A percentile compares a stretch with the other conserved stretches of the same genome.
phyloP scores from a whole-genome alignment of 2,797 vertebrate genomes.

The Merluccius polli region DNA sequence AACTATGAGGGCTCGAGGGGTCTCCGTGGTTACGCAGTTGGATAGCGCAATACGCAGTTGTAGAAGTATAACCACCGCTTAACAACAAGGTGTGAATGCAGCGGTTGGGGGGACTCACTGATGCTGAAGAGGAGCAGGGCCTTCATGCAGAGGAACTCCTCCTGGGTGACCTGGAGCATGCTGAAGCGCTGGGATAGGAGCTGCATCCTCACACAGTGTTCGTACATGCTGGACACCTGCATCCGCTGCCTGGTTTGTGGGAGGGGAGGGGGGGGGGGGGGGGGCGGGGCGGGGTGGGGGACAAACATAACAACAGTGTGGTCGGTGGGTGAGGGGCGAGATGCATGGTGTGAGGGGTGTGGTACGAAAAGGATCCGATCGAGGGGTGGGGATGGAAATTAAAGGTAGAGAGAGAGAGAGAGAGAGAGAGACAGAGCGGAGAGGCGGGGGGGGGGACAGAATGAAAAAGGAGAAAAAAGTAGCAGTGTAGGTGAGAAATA shows the following conservation, averaged over 20 bases:
- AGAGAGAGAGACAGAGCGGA: background rate
- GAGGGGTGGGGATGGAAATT: slow-evolving; percentile 43
- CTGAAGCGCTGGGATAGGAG: slow-evolving; percentile 88
- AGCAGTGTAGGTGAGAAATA: slow-evolving; percentile 53
- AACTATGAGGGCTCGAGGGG: too few relatives aligned
- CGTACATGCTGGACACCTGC: slow-evolving; percentile 93
- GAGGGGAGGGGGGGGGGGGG: background rate
- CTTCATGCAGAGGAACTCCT: slow-evolving; percentile 97
- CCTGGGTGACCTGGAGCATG: slow-evolving; percentile 87
- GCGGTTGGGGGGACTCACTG: slow-evolving; percentile 72
- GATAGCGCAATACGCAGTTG: too few relatives aligned
- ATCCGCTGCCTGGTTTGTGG: slow-evolving; percentile 79
- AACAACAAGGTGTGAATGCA: background rate
- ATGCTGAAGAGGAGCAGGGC: slow-evolving; percentile 94
- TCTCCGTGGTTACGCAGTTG: too few relatives aligned
- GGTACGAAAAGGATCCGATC: slow-evolving; percentile 19
- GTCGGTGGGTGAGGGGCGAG: background rate
- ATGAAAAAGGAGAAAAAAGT: slow-evolving; percentile 22
- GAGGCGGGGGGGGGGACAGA: slow-evolving; percentile 2
- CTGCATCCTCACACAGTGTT: slow-evolving; percentile 87
- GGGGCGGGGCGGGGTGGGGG: background rate
- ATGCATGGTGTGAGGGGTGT: slow-evolving; percentile 15
- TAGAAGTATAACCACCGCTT: too few relatives aligned
- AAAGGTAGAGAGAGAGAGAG: slow-evolving; percentile 25
- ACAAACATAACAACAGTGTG: background rate